Evolutionary conservation across 2,113 vertebrate species (phyloP), one percentile per base, ranked within the genome.

Genomic region (Elaphurus davidianus): DNA sequence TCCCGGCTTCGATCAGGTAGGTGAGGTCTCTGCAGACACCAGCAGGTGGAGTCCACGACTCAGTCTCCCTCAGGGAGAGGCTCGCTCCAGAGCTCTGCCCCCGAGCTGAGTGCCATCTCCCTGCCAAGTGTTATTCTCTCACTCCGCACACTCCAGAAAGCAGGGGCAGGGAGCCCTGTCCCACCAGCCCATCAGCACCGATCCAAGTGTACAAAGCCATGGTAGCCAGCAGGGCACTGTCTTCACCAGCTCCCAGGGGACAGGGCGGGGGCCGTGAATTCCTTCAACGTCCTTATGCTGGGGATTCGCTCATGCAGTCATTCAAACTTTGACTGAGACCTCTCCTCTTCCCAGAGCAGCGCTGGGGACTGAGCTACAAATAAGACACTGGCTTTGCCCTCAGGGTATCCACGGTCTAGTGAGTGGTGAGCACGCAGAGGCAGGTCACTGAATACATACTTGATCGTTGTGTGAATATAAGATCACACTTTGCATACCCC

Each of bases 31-130:
- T 0, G n/a, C 23, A 76, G 13, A 82, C n/a, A 47, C 97, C 98
- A 97, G 97, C 60, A 92, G 97, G 94, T 89, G 95, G 96, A 94
- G 92, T 90, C 87, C 17, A 50, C 3, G 2, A 4, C 90, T 83
- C 62, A 45, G n/a, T 8, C 62, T 95, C 85, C 67, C 50, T 36
- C n/a, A 0, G 78, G 11, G 43, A 16, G 15, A 54, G 59, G 74
- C 19, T 62, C 5, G 28, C 10, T 2, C 10, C 8, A 3, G 36
- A 67, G 62, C 21, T 76, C 59, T 4, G 27, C 21, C 87, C 43
- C 54, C 1, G n/a, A 28, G 5, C 47, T 23, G 27, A 84, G 60
- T 7, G 55, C 64, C 30, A 17, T 6, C n/a, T 74, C n/a, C 60
- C 71, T 64, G 54, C 3, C 30, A 11, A 36, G 27, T 3, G 33